These are phyloP conservation scores for Ctenochaetus hawaiiensis DNA, from an alignment of 2,797 vertebrate species.

Conservation along the genomic window DNA sequence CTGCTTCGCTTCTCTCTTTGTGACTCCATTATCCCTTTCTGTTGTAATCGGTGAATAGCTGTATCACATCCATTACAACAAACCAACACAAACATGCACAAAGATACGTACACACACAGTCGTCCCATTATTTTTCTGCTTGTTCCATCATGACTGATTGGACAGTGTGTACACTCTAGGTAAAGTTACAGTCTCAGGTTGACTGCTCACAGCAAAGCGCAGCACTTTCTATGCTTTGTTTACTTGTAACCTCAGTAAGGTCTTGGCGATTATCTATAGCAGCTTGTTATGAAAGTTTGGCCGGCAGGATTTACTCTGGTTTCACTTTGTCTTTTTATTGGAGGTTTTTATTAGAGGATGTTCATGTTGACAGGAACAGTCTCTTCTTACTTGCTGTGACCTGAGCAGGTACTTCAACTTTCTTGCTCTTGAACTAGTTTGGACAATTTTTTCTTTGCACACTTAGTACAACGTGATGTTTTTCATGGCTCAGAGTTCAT, in stretches of 20 bases:
- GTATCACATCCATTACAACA: background rate
- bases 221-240: conserved; percentile 14
- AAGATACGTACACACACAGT: conserved; percentile 17
- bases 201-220: conserved; percentile 20
- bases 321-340: background rate
- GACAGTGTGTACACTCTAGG: background rate
- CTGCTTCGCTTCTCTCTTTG: background rate
- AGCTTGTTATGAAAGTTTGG: conserved; percentile 43
- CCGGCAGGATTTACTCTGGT: conserved; percentile 30
- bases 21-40: conserved; percentile 19
- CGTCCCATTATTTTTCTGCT: conserved; percentile 17
- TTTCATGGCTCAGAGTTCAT: background rate
- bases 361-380: conserved; percentile 33
- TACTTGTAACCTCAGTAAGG: conserved; percentile 17
- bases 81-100: conserved; percentile 9
- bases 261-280: conserved; percentile 31
- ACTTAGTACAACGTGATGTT: background rate
- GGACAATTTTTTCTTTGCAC: background rate
- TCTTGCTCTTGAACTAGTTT: conserved; percentile 2
- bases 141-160: conserved; percentile 17
- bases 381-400: conserved; percentile 9
- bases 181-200: conserved; percentile 27
- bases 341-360: conserved; percentile 32
- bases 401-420: conserved; percentile 19
- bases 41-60: conserved; percentile 24